Conservation (phyloP, 2,797 vertebrate genomes). For the Fringilla coelebs region DNA sequence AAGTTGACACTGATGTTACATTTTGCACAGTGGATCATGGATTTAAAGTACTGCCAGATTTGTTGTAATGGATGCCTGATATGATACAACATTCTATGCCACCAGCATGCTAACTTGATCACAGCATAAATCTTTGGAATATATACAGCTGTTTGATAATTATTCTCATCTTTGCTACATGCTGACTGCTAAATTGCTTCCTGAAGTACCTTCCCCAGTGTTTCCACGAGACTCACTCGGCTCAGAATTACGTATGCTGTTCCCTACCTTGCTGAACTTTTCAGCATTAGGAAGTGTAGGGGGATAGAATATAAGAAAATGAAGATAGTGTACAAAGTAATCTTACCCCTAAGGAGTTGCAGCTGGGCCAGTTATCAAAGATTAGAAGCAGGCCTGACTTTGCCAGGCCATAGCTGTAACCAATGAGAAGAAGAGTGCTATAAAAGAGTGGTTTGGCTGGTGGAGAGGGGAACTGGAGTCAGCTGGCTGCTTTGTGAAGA, state of each 20-base stretch:
- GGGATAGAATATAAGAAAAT: not conserved
- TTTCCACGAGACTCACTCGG: not conserved
- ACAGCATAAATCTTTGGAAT: not conserved
- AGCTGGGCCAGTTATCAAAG: not conserved
- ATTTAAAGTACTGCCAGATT: not conserved
- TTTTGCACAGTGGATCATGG: not conserved
- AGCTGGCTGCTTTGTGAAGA: not conserved
- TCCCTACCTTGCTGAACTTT: not conserved
- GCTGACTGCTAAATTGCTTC: constrained; percentile 4
- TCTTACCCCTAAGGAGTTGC: not conserved
- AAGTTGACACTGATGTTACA: not conserved
- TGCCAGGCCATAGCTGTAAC: not conserved
- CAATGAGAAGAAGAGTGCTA: not conserved
- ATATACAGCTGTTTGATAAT: not conserved
- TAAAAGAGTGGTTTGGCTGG: not conserved
- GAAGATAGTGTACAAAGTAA: not conserved
- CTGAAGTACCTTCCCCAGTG: constrained; percentile 8
- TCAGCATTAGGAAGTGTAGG: not conserved
- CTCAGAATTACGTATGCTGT: not conserved
- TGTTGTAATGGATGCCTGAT: not conserved
- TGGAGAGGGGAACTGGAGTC: accelerated
- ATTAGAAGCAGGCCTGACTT: not conserved
- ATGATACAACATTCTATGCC: not conserved
- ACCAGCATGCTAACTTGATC: not conserved
- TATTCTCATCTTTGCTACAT: not conserved